phyloP scores from a whole-genome alignment of 2,113 vertebrate genomes.

The Prietella phreatophila region DNA sequence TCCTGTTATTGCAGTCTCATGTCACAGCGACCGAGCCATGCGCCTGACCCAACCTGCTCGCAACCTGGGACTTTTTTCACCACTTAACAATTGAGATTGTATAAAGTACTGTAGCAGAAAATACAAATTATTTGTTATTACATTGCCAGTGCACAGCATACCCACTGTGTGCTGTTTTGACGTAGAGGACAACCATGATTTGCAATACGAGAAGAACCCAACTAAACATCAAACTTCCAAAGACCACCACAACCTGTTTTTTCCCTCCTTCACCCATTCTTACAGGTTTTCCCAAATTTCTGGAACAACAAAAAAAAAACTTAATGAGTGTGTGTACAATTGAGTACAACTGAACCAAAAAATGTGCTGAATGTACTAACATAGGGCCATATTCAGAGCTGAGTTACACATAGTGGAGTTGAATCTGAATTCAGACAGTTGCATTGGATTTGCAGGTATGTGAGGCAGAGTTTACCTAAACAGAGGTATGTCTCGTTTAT shows the following conservation, averaged over 20 bases:
- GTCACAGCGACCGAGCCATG: constrained; percentile 54
- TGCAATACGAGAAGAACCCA: constrained; percentile 59
- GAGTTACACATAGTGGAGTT: not conserved
- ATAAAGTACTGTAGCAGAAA: constrained; percentile 51
- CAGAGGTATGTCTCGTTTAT: not conserved
- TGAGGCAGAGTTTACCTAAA: not conserved
- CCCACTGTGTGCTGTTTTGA: constrained; percentile 64
- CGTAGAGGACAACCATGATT: constrained; percentile 66
- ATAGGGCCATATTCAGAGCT: not conserved
- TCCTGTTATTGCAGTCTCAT: constrained; percentile 72
- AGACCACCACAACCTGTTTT: not conserved
- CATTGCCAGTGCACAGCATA: constrained; percentile 62
- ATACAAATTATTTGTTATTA: constrained; percentile 68
- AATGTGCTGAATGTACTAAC: not conserved
- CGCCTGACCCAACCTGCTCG: constrained; percentile 44
- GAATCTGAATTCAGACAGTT: not conserved
- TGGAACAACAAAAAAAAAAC: constrained; percentile 10
- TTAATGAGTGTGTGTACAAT: constrained; percentile 9
- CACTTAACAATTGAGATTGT: constrained; percentile 58
- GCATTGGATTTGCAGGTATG: not conserved
- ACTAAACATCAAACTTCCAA: not conserved
- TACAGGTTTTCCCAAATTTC: constrained; percentile 50
- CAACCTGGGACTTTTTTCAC: constrained; percentile 44
- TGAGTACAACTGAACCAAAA: not conserved
- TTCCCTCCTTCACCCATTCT: constrained; percentile 20